Conservation (phyloP, 1,140 invertebrate species). For the Drosophila kurseongensis region DNA sequence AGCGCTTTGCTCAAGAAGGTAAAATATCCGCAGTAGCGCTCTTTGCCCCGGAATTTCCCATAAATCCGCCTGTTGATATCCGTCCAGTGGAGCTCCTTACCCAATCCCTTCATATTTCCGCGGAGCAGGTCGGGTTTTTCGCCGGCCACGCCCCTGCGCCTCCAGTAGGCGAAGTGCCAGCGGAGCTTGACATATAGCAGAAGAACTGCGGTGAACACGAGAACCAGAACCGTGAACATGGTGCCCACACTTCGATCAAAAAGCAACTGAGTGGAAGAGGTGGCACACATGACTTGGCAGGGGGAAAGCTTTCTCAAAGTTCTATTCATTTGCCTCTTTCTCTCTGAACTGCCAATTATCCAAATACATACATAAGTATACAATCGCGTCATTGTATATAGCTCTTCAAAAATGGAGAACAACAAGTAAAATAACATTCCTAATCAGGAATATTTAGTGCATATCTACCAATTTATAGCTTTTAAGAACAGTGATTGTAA, state of each 20-base stretch:
- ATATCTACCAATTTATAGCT: too few relatives aligned
- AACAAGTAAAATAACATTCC: neutral
- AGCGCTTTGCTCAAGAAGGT: conserved; percentile 59
- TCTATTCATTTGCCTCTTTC: neutral
- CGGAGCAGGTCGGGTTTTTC: conserved; percentile 42
- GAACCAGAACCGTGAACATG: conserved; percentile 41
- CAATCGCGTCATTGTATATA: neutral
- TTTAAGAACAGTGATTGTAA: too few relatives aligned
- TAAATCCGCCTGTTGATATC: conserved; percentile 70
- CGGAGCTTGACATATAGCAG: conserved; percentile 45
- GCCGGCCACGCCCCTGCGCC: conserved; percentile 77
- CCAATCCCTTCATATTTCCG: conserved; percentile 70
- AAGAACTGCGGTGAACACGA: conserved; percentile 12
- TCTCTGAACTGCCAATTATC: too few relatives aligned
- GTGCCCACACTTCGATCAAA: neutral
- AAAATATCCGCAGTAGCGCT: conserved; percentile 63
- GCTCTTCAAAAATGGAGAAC: neutral
- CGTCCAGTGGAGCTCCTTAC: conserved; percentile 50
- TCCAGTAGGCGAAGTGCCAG: conserved; percentile 84
- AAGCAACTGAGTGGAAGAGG: conserved; percentile 27
- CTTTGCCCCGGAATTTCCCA: conserved; percentile 26
- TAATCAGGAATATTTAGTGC: too few relatives aligned
- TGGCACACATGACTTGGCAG: neutral
- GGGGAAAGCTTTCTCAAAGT: conserved; percentile 27
- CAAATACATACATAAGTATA: neutral